Evolutionary conservation across 1,140 invertebrate genomes (phyloP).

Genomic region (Heliothis subflexa): DNA sequence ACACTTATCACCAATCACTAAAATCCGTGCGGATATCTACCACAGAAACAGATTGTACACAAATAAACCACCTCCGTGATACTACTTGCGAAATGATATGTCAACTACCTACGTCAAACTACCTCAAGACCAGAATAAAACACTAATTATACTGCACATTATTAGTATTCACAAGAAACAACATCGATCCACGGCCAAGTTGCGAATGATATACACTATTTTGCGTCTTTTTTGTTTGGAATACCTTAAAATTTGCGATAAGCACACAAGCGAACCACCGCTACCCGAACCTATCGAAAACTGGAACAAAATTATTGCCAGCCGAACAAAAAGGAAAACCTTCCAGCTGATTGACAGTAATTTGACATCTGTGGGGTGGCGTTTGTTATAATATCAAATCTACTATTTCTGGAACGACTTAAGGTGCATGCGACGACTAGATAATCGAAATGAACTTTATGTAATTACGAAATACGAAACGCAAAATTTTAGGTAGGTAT

Average conservation of each 20-base stretch:
- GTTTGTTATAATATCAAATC: neutral
- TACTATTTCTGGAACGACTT: neutral
- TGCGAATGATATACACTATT: constrained; percentile 13
- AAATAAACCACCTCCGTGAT: constrained; percentile 72
- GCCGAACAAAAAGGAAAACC: constrained; percentile 42
- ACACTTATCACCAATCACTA: constrained; percentile 47
- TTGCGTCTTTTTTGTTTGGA: constrained; percentile 38
- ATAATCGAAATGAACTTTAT: neutral
- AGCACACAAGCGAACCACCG: constrained; percentile 44
- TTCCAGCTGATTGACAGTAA: constrained; percentile 48
- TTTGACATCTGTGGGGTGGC: constrained; percentile 15
- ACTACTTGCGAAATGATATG: constrained; percentile 76
- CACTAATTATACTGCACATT: constrained; percentile 23
- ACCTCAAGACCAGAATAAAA: constrained; percentile 21
- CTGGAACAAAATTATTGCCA: constrained; percentile 51
- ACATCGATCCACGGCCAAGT: constrained; percentile 7
- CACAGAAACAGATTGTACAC: constrained; percentile 66
- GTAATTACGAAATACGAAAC: too few relatives aligned
- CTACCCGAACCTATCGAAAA: constrained; percentile 58
- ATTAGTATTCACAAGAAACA: constrained; percentile 5
- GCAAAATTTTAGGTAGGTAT: too few relatives aligned
- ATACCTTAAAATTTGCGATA: constrained; percentile 31
- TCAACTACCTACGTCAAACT: constrained; percentile 69
- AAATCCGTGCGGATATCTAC: constrained; percentile 59
- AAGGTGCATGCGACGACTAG: too few relatives aligned